Evolutionary conservation across 2,888 invertebrate species (phyloP).

Genomic region (Synanthedon myopaeformis): DNA sequence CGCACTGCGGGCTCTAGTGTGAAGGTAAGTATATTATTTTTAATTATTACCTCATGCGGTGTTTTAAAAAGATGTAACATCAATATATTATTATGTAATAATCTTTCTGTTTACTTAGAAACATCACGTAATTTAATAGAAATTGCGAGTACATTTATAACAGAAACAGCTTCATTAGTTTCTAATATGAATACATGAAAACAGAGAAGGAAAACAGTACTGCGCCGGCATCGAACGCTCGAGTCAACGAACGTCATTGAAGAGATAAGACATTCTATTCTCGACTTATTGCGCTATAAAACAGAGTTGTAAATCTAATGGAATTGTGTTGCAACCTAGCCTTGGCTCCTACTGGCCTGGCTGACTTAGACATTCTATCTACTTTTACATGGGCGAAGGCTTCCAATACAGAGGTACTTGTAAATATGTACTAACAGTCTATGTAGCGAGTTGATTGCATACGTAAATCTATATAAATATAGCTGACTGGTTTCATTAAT

Average conservation of each 20-base stretch:
- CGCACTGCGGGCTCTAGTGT: too few species aligned
- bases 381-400: constrained; percentile 67
- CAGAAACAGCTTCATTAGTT: constrained; percentile 42
- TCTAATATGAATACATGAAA: constrained; percentile 68
- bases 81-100: too few species aligned
- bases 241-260: constrained; percentile 71
- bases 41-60: too few species aligned
- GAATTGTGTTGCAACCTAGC: constrained; percentile 44
- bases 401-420: constrained; percentile 46
- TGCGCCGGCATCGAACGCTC: constrained; percentile 64
- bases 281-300: constrained; percentile 15
- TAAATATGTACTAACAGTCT: constrained; percentile 30
- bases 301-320: constrained; percentile 32
- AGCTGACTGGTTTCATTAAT: too few species aligned
- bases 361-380: constrained; percentile 72
- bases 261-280: constrained; percentile 20
- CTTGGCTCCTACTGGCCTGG: constrained; percentile 69
- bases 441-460: constrained; percentile 38
- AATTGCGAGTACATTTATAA: constrained; percentile 16
- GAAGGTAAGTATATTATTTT: too few species aligned
- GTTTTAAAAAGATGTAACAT: too few species aligned
- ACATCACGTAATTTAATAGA: not conserved
- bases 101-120: not conserved
- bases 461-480: constrained; percentile 10
- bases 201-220: constrained; percentile 69